Conservation (phyloP, 2,797 vertebrate species). For the Anguilla obscura region DNA sequence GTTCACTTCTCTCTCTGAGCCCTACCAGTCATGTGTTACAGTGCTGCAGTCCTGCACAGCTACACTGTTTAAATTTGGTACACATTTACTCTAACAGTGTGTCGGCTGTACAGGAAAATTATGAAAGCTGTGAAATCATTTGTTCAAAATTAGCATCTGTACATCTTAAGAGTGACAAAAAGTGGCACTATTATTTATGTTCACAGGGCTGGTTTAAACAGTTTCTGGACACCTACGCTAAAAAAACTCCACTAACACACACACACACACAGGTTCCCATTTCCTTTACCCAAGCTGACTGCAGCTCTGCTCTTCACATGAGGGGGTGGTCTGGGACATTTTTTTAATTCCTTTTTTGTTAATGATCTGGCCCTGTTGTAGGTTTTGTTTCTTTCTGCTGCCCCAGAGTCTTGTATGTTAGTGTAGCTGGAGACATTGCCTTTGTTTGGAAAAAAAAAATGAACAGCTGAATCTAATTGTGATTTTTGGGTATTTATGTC, state of each 20-base stretch:
- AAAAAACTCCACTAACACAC: not conserved
- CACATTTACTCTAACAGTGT: not conserved
- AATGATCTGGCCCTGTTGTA: conserved; percentile 22
- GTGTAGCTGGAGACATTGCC: not conserved
- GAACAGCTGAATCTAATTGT: conserved; percentile 28
- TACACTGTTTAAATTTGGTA: not conserved
- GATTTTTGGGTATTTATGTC: conserved; percentile 38
- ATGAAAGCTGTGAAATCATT: not conserved
- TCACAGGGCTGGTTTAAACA: not conserved
- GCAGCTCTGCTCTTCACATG: not conserved
- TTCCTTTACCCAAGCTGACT: not conserved
- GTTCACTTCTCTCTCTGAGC: not conserved
- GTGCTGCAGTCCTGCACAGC: not conserved
- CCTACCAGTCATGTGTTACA: not conserved
- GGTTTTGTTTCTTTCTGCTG: conserved; percentile 43
- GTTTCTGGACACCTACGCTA: not conserved
- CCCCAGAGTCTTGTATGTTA: not conserved
- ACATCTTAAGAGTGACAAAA: not conserved
- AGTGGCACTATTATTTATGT: not conserved
- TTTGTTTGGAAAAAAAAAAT: not conserved
- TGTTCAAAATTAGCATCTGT: not conserved
- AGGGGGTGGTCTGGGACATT: not conserved
- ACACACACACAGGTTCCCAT: not conserved
- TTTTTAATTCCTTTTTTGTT: not conserved
- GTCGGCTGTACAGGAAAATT: not conserved